Percentiles rank a stretch among this genome's conserved stretches.
Conservation (phyloP, 2,888 invertebrate genomes). For the Cryptus viduatorius region DNA sequence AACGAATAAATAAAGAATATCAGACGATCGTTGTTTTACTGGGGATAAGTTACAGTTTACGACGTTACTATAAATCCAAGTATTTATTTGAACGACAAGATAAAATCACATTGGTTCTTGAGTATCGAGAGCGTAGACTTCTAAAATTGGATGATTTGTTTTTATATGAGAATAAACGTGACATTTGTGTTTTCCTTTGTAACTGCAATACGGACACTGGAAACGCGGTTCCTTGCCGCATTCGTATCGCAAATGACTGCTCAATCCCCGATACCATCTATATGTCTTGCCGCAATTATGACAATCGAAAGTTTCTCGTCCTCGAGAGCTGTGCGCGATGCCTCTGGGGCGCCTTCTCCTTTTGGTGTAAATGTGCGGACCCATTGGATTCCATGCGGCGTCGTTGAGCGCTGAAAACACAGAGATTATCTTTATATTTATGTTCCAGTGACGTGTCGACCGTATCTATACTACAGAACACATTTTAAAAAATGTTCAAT, state of each 20-base stretch:
- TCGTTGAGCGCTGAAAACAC: constrained; percentile 55
- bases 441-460: background rate
- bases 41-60: background rate
- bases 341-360: constrained; percentile 35
- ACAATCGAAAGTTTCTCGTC: constrained; percentile 36
- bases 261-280: constrained; percentile 58
- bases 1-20: background rate
- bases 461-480: background rate
- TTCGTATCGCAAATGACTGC: constrained; percentile 61
- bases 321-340: background rate
- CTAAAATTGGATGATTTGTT: constrained; percentile 75
- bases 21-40: background rate
- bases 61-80: background rate
- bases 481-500: background rate
- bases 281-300: constrained; percentile 59
- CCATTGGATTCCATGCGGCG: constrained; percentile 29
- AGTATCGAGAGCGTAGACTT: constrained; percentile 79
- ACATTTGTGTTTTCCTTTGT: constrained; percentile 53
- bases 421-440: background rate
- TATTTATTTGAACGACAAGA: background rate
- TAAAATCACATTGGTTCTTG: constrained; percentile 44
- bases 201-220: constrained; percentile 84
- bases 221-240: constrained; percentile 86
- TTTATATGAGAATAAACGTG: constrained; percentile 63
- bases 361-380: constrained; percentile 19